Evolutionary conservation across 2,888 invertebrate species (phyloP).

Genomic region (Cantharis nigra): DNA sequence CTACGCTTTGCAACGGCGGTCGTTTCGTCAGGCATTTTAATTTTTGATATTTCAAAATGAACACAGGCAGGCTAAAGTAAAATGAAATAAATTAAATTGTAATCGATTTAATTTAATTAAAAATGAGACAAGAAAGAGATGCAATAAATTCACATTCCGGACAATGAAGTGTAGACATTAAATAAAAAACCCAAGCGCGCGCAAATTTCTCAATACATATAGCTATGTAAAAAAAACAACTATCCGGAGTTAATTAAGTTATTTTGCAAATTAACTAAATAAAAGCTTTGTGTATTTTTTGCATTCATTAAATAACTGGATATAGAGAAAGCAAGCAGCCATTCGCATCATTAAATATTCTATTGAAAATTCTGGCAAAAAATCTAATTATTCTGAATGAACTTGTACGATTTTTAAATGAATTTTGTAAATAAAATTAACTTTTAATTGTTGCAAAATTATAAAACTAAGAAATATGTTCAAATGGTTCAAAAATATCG

Average conservation of each 20-base stretch:
- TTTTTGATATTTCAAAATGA: neutral
- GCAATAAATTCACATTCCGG: neutral
- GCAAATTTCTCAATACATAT: neutral
- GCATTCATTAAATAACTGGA: neutral
- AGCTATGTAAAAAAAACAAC: neutral
- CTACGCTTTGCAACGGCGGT: neutral
- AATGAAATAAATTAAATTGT: neutral
- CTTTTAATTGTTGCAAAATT: neutral
- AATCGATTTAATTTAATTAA: neutral
- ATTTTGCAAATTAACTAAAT: neutral
- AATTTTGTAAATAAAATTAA: neutral
- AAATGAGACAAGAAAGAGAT: neutral
- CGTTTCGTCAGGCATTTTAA: neutral
- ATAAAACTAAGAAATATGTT: neutral
- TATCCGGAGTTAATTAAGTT: neutral
- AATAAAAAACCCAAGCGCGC: neutral
- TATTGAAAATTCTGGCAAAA: neutral
- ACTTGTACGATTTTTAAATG: neutral
- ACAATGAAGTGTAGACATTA: neutral
- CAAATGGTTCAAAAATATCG: neutral
- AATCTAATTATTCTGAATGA: neutral
- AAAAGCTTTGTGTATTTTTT: neutral
- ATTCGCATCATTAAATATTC: neutral
- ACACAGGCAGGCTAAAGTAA: neutral
- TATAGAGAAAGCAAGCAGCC: neutral